A percentile compares a stretch with the other conserved stretches of the same genome.
Conservation (phyloP, 2,888 invertebrate species). For the Drosophila hamatofila region DNA sequence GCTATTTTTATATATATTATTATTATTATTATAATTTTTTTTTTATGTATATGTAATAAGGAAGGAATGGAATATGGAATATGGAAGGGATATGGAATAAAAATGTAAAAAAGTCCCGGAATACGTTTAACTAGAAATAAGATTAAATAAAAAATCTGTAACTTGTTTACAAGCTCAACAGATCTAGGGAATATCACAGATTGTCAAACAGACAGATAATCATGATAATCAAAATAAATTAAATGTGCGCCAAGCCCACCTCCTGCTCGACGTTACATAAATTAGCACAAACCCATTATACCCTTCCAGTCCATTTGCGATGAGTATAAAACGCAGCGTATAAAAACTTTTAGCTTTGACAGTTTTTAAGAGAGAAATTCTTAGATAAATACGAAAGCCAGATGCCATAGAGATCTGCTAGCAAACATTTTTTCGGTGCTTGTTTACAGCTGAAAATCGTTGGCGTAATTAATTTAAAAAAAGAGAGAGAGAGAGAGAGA, state of each 20-base stretch:
- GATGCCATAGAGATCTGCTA: not conserved
- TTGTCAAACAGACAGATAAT: not conserved
- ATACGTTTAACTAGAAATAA: too few species aligned
- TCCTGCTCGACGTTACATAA: not conserved
- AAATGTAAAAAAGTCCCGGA: too few species aligned
- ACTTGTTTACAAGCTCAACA: too few species aligned
- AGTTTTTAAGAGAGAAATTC: not conserved
- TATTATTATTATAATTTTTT: too few species aligned
- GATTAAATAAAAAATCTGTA: too few species aligned
- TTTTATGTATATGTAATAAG: too few species aligned
- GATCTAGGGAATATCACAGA: too few species aligned
- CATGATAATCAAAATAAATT: too few species aligned
- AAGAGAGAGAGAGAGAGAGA: not conserved
- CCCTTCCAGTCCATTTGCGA: not conserved
- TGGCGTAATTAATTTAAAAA: constrained; percentile 1
- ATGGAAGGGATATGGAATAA: too few species aligned
- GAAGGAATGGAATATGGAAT: too few species aligned
- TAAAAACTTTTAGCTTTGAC: not conserved
- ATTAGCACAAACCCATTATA: not conserved
- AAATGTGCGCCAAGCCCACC: not conserved
- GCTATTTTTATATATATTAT: too few species aligned
- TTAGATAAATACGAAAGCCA: not conserved
- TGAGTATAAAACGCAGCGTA: not conserved
- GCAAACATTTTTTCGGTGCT: not conserved
- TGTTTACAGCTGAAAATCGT: constrained; percentile 7